phyloP scores from a whole-genome alignment of 1,140 invertebrate species.

The Luehdorfia chinensis region DNA sequence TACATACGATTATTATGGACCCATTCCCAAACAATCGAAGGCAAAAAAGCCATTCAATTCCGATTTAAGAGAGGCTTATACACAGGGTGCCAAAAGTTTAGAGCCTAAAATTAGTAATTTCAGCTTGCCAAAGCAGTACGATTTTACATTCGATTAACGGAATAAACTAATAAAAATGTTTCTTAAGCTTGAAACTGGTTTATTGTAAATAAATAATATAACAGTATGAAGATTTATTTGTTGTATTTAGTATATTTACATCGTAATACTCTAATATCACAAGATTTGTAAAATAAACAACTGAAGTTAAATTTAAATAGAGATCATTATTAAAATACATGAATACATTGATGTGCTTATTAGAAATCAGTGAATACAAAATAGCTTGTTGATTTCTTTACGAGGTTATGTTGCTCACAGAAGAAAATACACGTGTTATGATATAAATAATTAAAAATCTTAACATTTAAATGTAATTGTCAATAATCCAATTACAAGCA shows the following conservation, averaged over 20 bases:
- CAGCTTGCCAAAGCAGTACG: slow-evolving; percentile 52
- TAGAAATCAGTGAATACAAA: slow-evolving; percentile 6
- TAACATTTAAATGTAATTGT: no score
- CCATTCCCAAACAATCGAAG: slow-evolving; percentile 59
- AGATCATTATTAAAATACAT: slow-evolving; percentile 18
- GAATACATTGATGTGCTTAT: neutral
- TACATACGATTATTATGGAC: slow-evolving; percentile 81
- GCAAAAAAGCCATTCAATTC: slow-evolving; percentile 49
- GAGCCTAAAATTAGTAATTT: slow-evolving; percentile 58
- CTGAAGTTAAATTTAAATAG: slow-evolving; percentile 18
- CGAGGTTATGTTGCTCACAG: no score
- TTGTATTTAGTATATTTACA: slow-evolving; percentile 22
- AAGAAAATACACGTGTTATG: no score
- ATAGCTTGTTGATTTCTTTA: no score
- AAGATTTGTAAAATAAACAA: slow-evolving; percentile 22
- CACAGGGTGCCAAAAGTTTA: slow-evolving; percentile 82
- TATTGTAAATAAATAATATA: slow-evolving; percentile 1
- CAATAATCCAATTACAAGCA: neutral
- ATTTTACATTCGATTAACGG: slow-evolving; percentile 61
- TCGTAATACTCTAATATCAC: slow-evolving; percentile 32
- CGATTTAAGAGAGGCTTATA: slow-evolving; percentile 80
- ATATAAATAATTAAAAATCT: no score
- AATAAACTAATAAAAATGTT: slow-evolving; percentile 24
- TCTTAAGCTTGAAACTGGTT: no score
- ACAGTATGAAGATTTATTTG: no score